Evolutionary conservation across 2,888 invertebrate species (phyloP).

Genomic region (Cryptus viduatorius): DNA sequence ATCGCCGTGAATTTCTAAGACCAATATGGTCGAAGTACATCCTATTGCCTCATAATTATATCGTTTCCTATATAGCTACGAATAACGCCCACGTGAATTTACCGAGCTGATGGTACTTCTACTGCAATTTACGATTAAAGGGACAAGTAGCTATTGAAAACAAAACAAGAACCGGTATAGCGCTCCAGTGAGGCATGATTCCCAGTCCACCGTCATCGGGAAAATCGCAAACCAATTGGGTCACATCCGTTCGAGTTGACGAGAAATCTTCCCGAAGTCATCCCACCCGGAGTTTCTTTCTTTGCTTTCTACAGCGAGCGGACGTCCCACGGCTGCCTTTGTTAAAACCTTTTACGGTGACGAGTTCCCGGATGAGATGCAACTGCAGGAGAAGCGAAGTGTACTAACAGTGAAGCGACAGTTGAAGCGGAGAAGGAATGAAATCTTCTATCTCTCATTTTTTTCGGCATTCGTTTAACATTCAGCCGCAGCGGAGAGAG

Average conservation of each 20-base stretch:
- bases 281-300: conserved; percentile 26
- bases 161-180: background rate
- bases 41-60: no score
- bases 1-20: background rate
- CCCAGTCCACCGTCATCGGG: conserved; percentile 40
- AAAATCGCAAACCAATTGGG: conserved; percentile 64
- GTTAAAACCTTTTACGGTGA: conserved; percentile 48
- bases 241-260: conserved; percentile 51
- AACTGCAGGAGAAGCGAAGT: conserved; percentile 21
- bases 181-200: conserved; percentile 14
- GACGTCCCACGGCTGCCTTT: conserved; percentile 33
- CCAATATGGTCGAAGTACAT: no score
- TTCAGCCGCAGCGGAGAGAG: conserved; percentile 21
- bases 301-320: conserved; percentile 30
- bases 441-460: conserved; percentile 24
- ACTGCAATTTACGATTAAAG: background rate
- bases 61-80: background rate
- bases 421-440: conserved; percentile 44
- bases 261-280: conserved; percentile 46
- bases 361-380: conserved; percentile 43
- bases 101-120: background rate
- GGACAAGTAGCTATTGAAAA: background rate
- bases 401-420: conserved; percentile 23
- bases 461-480: conserved; percentile 41
- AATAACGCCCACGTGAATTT: background rate